Base-by-base conservation (phyloP, 2,888 invertebrate genomes). In the Tribolium freemani region DNA sequence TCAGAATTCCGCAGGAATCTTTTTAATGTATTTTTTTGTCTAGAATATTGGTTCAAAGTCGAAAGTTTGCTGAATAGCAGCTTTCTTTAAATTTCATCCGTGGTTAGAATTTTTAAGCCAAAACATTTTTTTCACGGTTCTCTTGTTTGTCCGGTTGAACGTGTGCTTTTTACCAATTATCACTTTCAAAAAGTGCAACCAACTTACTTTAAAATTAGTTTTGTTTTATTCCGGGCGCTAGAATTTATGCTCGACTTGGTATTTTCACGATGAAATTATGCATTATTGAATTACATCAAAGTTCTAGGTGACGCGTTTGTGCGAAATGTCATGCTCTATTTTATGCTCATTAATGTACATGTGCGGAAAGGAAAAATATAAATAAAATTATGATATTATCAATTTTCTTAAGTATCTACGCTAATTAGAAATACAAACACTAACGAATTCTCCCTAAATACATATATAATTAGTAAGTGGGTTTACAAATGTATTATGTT, bases 401-500 rank as follows among this genome's bases (percentile, higher is more conserved):
- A 2, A 26, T 26, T 26, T 26, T 26, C 26, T 26, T n/a, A n/a
- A n/a, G n/a, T n/a, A n/a, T n/a, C n/a, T n/a, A n/a, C n/a, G n/a
- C n/a, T n/a, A n/a, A n/a, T n/a, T n/a, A n/a, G n/a, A n/a, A n/a
- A n/a, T n/a, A n/a, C n/a, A n/a, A n/a, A n/a, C n/a, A n/a, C n/a
- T n/a, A n/a, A n/a, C n/a, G n/a, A n/a, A n/a, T n/a, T n/a, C n/a
- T n/a, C n/a, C n/a, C n/a, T n/a, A n/a, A n/a, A n/a, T n/a, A n/a
- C n/a, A n/a, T n/a, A n/a, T n/a, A n/a, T 26, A 46, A 20, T n/a
- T n/a, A 48, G 50, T 60, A 70, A 57, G 57, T 64, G 54, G 50
- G n/a, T n/a, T 21, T 64, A 46, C 44, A 64, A 57, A 56, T 20
- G 56, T 54, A 71, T 71, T 64, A 71, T 71, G 26, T 50, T 64